These are phyloP conservation scores for Stegodyphus mimosarum DNA, from an alignment of 1,140 invertebrate species.

Conservation along the genomic window DNA sequence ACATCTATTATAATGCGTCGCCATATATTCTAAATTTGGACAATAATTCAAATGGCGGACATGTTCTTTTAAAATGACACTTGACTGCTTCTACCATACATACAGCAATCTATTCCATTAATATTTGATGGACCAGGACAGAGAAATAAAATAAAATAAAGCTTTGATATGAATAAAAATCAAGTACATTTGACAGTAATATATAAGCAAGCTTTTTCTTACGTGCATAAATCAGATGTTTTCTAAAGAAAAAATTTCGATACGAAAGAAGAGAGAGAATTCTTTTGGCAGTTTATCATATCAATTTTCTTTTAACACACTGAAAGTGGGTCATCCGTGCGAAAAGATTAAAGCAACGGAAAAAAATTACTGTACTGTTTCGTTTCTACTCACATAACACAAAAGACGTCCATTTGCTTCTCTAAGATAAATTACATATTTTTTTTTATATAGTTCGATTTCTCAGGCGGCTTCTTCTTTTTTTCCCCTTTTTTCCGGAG, in stretches of 20 bases:
- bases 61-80: slow-evolving; percentile 9
- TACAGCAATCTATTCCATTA: slow-evolving; percentile 34
- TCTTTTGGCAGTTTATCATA: slow-evolving; percentile 25
- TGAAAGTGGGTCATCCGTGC: slow-evolving; percentile 22
- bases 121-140: too few relatives aligned
- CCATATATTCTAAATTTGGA: slow-evolving; percentile 21
- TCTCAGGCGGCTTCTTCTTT: too few relatives aligned
- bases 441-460: too few relatives aligned
- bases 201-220: slow-evolving; percentile 7
- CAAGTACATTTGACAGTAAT: slow-evolving; percentile 30
- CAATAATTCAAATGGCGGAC: not conserved
- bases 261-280: not conserved
- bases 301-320: not conserved
- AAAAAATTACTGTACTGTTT: too few relatives aligned
- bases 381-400: too few relatives aligned
- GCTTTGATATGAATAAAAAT: slow-evolving; percentile 19
- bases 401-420: too few relatives aligned
- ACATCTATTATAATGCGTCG: too few relatives aligned
- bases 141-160: slow-evolving; percentile 8
- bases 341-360: not conserved
- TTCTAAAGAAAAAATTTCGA: slow-evolving; percentile 1
- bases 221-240: slow-evolving; percentile 33
- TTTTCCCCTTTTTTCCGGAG: too few relatives aligned
- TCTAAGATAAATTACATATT: too few relatives aligned
- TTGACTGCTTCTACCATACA: slow-evolving; percentile 6